These are phyloP conservation scores for Cinclus mexicanus DNA, from an alignment of 2,113 vertebrate species.

Conservation along the genomic window DNA sequence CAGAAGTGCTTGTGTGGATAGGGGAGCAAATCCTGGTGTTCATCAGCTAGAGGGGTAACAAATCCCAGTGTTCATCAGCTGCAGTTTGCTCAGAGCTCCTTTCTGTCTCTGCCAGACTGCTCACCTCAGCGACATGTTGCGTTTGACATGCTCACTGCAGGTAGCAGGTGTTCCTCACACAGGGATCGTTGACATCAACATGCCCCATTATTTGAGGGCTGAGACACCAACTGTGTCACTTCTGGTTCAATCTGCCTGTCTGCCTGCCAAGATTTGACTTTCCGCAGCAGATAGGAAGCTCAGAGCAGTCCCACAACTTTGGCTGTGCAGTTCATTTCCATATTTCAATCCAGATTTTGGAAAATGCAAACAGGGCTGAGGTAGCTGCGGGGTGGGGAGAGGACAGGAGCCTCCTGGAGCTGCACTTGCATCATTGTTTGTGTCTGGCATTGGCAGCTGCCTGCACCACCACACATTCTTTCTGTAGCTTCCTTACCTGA, in stretches of 20 bases:
- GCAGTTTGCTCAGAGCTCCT: not conserved
- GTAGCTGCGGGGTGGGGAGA: not conserved
- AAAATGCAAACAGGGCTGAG: not conserved
- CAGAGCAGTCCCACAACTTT: not conserved
- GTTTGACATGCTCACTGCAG: not conserved
- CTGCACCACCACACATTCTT: not conserved
- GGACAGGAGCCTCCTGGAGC: not conserved
- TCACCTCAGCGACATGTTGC: not conserved
- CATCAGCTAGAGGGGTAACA: not conserved
- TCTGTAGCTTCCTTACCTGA: constrained; percentile 45
- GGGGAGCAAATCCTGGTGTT: not conserved
- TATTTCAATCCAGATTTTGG: constrained; percentile 18
- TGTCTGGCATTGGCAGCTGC: constrained; percentile 2
- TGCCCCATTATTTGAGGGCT: not conserved
- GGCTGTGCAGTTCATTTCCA: not conserved
- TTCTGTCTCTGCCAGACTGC: not conserved
- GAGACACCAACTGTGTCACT: not conserved
- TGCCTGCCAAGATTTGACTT: not conserved
- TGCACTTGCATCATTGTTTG: constrained; percentile 53
- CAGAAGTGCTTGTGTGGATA: not conserved
- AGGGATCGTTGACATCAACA: not conserved
- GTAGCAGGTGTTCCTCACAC: not conserved
- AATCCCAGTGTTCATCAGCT: not conserved
- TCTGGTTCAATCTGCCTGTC: not conserved
- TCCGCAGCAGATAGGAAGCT: not conserved